A percentile compares a stretch with the other conserved stretches of the same genome.
phyloP scores from a whole-genome alignment of 1,140 invertebrate species.

The Spodoptera litura region DNA sequence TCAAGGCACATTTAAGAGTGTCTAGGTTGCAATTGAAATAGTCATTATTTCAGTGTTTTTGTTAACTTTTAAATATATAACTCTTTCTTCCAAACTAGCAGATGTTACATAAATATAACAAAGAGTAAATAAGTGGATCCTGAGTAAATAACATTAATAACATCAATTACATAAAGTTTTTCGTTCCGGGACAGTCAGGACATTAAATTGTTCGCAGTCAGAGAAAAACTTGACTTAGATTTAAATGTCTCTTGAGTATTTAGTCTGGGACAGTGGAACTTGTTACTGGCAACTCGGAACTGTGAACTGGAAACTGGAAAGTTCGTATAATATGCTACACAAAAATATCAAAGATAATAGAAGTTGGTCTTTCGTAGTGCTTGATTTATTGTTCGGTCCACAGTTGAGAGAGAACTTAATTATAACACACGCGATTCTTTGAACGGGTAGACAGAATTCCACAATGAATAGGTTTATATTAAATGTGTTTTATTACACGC shows the following conservation, averaged over 20 bases:
- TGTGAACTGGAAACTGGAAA: constrained; percentile 8
- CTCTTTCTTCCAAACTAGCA: not conserved
- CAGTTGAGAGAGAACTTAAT: too few relatives aligned
- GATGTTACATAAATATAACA: not conserved
- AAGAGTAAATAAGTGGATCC: constrained; percentile 21
- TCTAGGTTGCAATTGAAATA: too few relatives aligned
- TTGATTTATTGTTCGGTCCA: constrained; percentile 8
- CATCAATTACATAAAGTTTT: constrained; percentile 61
- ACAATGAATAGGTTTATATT: too few relatives aligned
- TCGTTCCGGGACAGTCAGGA: constrained; percentile 51
- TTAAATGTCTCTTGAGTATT: constrained; percentile 70
- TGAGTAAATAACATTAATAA: constrained; percentile 57
- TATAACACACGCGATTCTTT: too few relatives aligned
- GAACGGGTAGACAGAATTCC: too few relatives aligned
- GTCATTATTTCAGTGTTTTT: too few relatives aligned
- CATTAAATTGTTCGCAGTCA: constrained; percentile 56
- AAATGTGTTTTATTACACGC: too few relatives aligned
- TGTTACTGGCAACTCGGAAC: constrained; percentile 6
- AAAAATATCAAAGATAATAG: constrained; percentile 50
- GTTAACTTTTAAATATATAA: not conserved
- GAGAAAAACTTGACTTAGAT: constrained; percentile 64
- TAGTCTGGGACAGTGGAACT: constrained; percentile 57
- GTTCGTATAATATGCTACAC: constrained; percentile 46
- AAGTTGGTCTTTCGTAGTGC: not conserved
- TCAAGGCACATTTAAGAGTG: too few relatives aligned